Conservation (phyloP, 2,113 vertebrate genomes). For the Amphiprion ocellaris region DNA sequence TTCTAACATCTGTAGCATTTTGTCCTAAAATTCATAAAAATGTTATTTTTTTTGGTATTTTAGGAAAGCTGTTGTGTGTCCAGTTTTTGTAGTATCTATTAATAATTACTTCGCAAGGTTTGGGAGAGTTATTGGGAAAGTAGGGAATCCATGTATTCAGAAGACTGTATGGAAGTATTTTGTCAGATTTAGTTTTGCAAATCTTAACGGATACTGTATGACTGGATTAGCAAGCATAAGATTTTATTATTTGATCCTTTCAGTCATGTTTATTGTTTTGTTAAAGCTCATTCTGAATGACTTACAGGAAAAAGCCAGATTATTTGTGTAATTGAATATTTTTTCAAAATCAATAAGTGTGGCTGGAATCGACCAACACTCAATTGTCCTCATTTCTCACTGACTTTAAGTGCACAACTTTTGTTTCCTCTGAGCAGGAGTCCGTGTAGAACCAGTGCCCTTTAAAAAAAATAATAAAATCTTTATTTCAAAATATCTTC, state of each 20-base stretch:
- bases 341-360: not conserved
- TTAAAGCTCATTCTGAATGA: not conserved
- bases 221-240: not conserved
- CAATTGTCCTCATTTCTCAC: not conserved
- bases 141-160: no score
- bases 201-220: not conserved
- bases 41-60: no score
- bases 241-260: not conserved
- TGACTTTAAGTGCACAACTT: not conserved
- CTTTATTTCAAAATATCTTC: slow-evolving; percentile 25
- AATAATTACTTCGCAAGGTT: no score
- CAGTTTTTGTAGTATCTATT: no score
- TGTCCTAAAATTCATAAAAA: no score
- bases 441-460: not conserved
- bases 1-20: no score
- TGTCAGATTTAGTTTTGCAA: no score
- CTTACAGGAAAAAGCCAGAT: no score
- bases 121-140: no score
- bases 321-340: not conserved
- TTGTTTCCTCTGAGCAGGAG: not conserved
- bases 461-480: slow-evolving; percentile 27
- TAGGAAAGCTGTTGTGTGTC: no score
- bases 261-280: not conserved
- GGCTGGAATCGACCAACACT: not conserved
- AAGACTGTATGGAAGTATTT: no score